A percentile compares a stretch with the other conserved stretches of the same genome.
phyloP scores from a whole-genome alignment of 2,888 invertebrate species.

The Polyommatus iphigenia region DNA sequence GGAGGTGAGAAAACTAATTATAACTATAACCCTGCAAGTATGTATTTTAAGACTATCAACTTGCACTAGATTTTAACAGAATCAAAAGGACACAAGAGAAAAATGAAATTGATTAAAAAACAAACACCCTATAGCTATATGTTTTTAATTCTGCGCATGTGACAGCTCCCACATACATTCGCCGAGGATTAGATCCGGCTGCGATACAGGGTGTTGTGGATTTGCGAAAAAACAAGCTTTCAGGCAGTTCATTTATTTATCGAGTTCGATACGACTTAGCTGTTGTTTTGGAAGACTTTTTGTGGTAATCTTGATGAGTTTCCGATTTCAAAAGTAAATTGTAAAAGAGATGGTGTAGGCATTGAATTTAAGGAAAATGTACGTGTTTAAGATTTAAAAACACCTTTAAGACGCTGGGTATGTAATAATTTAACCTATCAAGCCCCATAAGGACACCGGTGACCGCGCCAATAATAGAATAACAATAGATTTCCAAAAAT shows the following conservation, averaged over 20 bases:
- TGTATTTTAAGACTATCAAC: too few relatives aligned
- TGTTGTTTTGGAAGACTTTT: slow-evolving; percentile 16
- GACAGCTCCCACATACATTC: slow-evolving; percentile 74
- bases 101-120: slow-evolving; percentile 26
- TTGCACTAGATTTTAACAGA: too few relatives aligned
- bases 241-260: slow-evolving; percentile 21
- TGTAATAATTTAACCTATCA: too few relatives aligned
- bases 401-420: background rate
- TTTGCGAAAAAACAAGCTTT: slow-evolving; percentile 37
- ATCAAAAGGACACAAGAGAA: background rate
- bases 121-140: slow-evolving; percentile 32
- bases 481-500: too few relatives aligned
- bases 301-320: slow-evolving; percentile 9
- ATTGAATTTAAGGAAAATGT: too few relatives aligned
- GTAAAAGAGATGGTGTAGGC: background rate
- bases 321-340: background rate
- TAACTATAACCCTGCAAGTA: too few relatives aligned
- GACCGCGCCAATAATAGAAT: too few relatives aligned
- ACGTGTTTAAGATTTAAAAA: background rate
- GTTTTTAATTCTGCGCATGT: slow-evolving; percentile 65
- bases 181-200: slow-evolving; percentile 62
- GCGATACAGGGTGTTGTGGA: slow-evolving; percentile 54
- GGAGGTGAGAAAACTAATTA: too few relatives aligned
- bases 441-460: too few relatives aligned
- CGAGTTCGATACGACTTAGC: slow-evolving; percentile 11